phyloP scores from a whole-genome alignment of 30 jellyfish, hydroid and myxozoan genomes.

The Hydractinia echinata region DNA sequence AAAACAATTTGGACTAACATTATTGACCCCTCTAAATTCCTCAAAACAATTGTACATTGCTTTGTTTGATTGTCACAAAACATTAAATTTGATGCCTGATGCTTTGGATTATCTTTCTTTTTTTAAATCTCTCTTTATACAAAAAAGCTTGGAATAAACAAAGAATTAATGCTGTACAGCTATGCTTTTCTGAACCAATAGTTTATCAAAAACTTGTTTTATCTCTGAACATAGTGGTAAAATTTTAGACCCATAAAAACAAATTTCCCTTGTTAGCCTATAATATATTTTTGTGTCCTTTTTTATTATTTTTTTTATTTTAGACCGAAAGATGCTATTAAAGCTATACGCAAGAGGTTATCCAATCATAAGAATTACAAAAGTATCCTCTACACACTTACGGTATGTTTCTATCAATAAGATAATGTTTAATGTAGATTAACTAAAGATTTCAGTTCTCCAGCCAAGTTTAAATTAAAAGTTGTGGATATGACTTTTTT shows the following conservation, averaged over 20 bases:
- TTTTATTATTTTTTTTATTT: background rate
- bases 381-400: constrained; percentile 71
- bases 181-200: too few species aligned
- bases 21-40: too few species aligned
- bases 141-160: too few species aligned
- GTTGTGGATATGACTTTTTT: background rate
- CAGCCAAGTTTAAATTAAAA: background rate
- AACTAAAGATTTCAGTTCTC: background rate
- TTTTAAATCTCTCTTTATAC: too few species aligned
- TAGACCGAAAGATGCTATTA: constrained; percentile 93
- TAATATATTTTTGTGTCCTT: background rate
- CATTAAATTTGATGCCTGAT: too few species aligned
- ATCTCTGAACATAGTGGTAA: too few species aligned
- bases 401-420: constrained; percentile 47
- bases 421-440: background rate
- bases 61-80: too few species aligned
- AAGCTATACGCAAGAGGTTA: constrained; percentile 78
- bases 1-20: too few species aligned
- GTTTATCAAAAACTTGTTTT: too few species aligned
- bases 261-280: background rate
- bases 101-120: too few species aligned
- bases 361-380: constrained; percentile 54
- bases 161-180: too few species aligned
- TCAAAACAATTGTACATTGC: too few species aligned
- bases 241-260: background rate